These are phyloP conservation scores for Bombus cullumanus DNA, from an alignment of 1,140 invertebrate species.

Conservation along the genomic window DNA sequence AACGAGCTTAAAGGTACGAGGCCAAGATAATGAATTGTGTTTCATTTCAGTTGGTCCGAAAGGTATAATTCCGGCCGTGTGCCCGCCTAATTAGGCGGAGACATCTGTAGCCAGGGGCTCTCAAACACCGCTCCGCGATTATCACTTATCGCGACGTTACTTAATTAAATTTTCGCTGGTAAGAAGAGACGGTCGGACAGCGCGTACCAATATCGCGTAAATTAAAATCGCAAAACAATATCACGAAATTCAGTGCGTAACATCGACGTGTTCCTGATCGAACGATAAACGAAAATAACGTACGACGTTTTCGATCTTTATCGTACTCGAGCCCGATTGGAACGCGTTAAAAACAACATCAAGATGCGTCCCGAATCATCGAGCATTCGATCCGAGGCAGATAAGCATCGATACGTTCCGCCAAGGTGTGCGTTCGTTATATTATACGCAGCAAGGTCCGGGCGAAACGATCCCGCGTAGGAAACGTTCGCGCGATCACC, in stretches of 20 bases:
- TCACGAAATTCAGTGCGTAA: neutral
- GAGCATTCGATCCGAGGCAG: neutral
- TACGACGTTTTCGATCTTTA: neutral
- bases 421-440: neutral
- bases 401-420: neutral
- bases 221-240: constrained; percentile 13
- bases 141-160: constrained; percentile 28
- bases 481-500: constrained; percentile 42
- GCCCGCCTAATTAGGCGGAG: constrained; percentile 78
- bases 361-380: constrained; percentile 1
- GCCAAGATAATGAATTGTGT: constrained; percentile 78
- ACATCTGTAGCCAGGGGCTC: constrained; percentile 79
- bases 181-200: no score
- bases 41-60: constrained; percentile 78
- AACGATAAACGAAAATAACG: neutral
- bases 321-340: neutral
- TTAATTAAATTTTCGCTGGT: constrained; percentile 39
- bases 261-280: neutral
- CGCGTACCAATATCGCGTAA: neutral
- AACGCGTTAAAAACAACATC: neutral
- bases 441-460: neutral
- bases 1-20: constrained; percentile 64
- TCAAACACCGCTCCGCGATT: constrained; percentile 56
- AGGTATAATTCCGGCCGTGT: constrained; percentile 77
- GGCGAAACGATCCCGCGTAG: constrained; percentile 36